Base-by-base conservation (phyloP, 2,113 vertebrate genomes). In the Gymnogyps californianus region DNA sequence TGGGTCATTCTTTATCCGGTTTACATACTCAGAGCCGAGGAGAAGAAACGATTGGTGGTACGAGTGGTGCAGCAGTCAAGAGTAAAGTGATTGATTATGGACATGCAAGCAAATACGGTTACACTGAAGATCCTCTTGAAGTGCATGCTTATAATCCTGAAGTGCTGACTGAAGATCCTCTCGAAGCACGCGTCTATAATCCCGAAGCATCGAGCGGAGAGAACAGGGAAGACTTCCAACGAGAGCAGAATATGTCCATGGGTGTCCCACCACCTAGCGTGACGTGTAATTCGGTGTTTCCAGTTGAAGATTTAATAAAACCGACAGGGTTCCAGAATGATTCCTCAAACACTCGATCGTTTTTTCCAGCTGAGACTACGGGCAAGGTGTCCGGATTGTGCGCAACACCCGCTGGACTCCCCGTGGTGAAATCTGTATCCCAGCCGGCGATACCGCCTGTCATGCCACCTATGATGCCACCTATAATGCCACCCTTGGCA, bases 1-100 rank as follows among this genome's bases (percentile, higher is more conserved):
- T 98, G 91, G 98, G 98, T 34, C 98, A 97, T 5, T 65, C 97
- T 13, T 18, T 97, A 13, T 24, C 98, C 16, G 78, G 58, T 9
- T 47, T 81, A 54, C 97, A 97, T 25, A 57, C 95, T 61, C 81
- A 97, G 29, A 76, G 88, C 94, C 97, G 98, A 36, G 94, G 89
- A 51, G 98, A 98, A 65, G 98, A 98, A 70, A 64, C 84, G 1
- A 76, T 96, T 13, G 96, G 96, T 24, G 97, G 98, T 18, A 96
- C 98, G 13, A 89, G 97, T 17, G 95, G 98, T 24, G 94, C 98
- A 14, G 89, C 96, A 13, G 94, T 98, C 72, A 98, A 98, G 47
- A 97, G 98, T 83, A 99, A 99, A 96, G 99, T 99, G 25, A 99
- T 99, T 58, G 99, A 99, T 93, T 99, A 99, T 46, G 99, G 99